Evolutionary conservation across 2,888 invertebrate genomes (phyloP).

Genomic region (Cerastis rubricosa): DNA sequence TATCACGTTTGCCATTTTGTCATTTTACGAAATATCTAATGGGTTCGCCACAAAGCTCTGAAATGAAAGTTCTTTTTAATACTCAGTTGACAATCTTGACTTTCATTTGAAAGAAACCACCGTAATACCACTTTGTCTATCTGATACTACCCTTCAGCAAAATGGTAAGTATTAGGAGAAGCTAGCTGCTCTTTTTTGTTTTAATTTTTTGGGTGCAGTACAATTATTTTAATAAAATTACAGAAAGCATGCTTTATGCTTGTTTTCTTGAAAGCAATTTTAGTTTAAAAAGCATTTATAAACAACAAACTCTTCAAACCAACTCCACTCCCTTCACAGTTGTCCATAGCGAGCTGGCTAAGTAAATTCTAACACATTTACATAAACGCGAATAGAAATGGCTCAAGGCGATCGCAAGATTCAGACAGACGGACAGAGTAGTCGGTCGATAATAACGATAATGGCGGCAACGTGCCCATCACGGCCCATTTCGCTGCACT

Average conservation of each 20-base stretch:
- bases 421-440: conserved; percentile 68
- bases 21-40: background rate
- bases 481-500: conserved; percentile 69
- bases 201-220: background rate
- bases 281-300: background rate
- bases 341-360: conserved; percentile 35
- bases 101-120: background rate
- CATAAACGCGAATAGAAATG: conserved; percentile 58
- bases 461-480: conserved; percentile 72
- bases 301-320: background rate
- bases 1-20: background rate
- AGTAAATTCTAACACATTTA: conserved; percentile 64
- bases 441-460: conserved; percentile 75
- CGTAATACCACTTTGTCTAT: background rate
- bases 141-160: background rate
- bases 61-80: background rate
- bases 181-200: background rate
- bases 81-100: background rate
- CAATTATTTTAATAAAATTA: background rate
- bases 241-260: background rate
- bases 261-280: background rate
- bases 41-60: background rate
- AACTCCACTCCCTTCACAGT: conserved; percentile 1
- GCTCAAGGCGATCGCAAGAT: conserved; percentile 67
- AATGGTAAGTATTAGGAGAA: background rate